Conservation (phyloP, 2,113 vertebrate species). For the Mormyrus lacerda region DNA sequence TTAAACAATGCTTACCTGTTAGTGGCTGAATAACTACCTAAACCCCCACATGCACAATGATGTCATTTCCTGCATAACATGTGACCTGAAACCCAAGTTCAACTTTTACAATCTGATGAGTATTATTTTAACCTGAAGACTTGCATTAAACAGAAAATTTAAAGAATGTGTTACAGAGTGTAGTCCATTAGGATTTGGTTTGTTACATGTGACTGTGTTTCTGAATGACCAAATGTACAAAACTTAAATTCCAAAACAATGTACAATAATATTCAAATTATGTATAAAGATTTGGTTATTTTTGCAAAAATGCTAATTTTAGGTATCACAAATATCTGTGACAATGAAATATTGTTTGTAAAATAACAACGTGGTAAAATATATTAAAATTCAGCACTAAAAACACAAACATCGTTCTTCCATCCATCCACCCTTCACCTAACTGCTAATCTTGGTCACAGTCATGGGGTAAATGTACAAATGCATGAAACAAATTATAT, state of each 20-base stretch:
- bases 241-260: neutral
- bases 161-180: neutral
- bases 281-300: neutral
- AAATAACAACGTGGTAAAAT: neutral
- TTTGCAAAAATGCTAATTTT: neutral
- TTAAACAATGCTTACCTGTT: constrained; percentile 75
- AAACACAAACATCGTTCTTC: neutral
- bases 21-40: constrained; percentile 61
- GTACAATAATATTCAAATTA: neutral
- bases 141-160: neutral
- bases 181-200: neutral
- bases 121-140: constrained; percentile 6
- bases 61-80: constrained; percentile 79
- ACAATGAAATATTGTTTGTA: neutral
- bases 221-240: neutral
- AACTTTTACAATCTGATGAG: constrained; percentile 37
- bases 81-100: constrained; percentile 40
- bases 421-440: neutral
- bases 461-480: neutral
- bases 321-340: neutral
- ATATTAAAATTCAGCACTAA: neutral
- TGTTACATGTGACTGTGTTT: neutral
- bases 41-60: constrained; percentile 64
- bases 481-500: neutral
- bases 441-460: neutral